phyloP scores from a whole-genome alignment of 2,113 vertebrate species.

The Sander vitreus region DNA sequence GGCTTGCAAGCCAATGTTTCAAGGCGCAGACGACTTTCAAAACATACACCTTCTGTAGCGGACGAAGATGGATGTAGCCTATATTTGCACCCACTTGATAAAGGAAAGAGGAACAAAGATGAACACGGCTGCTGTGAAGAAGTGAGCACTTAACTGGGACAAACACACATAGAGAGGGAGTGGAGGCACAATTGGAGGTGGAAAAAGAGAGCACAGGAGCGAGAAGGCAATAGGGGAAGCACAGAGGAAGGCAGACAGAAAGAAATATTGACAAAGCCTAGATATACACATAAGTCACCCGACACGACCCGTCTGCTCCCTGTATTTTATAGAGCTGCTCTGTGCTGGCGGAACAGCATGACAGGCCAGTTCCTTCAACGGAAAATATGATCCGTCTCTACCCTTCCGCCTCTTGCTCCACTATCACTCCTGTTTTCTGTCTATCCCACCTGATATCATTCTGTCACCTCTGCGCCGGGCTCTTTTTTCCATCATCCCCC shows the following conservation, averaged over 20 bases:
- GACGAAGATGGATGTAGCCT: too few species aligned
- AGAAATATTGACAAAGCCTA: constrained; percentile 89
- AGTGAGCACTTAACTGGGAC: constrained; percentile 47
- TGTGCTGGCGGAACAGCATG: constrained; percentile 86
- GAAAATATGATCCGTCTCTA: constrained; percentile 85
- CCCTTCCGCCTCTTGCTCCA: constrained; percentile 66
- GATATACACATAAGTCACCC: constrained; percentile 89
- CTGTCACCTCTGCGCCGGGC: constrained; percentile 79
- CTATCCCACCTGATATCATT: constrained; percentile 86
- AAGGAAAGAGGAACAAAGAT: constrained; percentile 15
- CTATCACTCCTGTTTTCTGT: constrained; percentile 82
- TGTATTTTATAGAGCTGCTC: constrained; percentile 87
- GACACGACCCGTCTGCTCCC: constrained; percentile 79
- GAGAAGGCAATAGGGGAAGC: constrained; percentile 57
- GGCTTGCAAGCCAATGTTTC: constrained; percentile 28
- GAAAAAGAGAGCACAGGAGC: constrained; percentile 27
- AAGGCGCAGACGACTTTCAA: constrained; percentile 23
- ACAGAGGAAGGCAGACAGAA: constrained; percentile 81
- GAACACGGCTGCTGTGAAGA: constrained; percentile 21
- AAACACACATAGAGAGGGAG: neutral
- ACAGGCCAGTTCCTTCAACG: constrained; percentile 88
- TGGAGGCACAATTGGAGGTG: constrained; percentile 40
- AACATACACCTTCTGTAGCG: constrained; percentile 5
- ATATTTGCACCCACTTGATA: constrained; percentile 1
- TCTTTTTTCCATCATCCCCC: constrained; percentile 72